Percentiles rank a stretch among this genome's conserved stretches.
Evolutionary conservation across 2,797 vertebrate species (phyloP).

Genomic region (Hydrolagus colliei): DNA sequence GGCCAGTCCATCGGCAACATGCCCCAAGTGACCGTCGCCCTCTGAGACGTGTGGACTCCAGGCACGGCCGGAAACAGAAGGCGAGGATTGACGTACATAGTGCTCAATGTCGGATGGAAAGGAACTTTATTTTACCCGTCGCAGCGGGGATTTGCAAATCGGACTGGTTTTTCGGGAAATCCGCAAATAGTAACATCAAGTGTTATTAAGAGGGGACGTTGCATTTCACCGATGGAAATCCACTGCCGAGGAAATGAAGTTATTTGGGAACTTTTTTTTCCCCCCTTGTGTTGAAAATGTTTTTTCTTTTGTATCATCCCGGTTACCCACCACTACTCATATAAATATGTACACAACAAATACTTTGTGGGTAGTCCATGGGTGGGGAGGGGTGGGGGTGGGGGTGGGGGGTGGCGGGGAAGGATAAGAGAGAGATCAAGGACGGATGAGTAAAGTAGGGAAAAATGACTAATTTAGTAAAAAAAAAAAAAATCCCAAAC

Average conservation of each 20-base stretch:
- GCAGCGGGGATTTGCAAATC: background rate
- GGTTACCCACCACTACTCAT: no score
- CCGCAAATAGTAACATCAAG: background rate
- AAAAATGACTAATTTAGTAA: no score
- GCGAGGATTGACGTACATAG: slow-evolving; percentile 18
- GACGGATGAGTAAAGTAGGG: no score
- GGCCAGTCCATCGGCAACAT: background rate
- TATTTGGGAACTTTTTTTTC: background rate
- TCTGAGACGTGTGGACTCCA: background rate
- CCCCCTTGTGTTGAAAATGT: background rate
- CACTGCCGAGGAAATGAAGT: slow-evolving; percentile 1
- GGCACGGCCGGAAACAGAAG: background rate
- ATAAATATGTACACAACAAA: no score
- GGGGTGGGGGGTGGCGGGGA: no score
- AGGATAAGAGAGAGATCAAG: no score
- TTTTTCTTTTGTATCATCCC: background rate
- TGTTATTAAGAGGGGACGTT: background rate
- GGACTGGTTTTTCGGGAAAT: slow-evolving; percentile 14
- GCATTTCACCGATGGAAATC: background rate
- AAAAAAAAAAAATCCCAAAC: no score
- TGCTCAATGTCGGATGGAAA: slow-evolving; percentile 19
- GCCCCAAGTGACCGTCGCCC: slow-evolving; percentile 27
- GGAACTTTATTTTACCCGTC: slow-evolving; percentile 6
- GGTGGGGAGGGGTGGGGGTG: no score
- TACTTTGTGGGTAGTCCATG: no score